Evolutionary conservation across 2,113 vertebrate species (phyloP), one percentile per base, ranked within the genome.

Genomic region (Erythrolamprus reginae): DNA sequence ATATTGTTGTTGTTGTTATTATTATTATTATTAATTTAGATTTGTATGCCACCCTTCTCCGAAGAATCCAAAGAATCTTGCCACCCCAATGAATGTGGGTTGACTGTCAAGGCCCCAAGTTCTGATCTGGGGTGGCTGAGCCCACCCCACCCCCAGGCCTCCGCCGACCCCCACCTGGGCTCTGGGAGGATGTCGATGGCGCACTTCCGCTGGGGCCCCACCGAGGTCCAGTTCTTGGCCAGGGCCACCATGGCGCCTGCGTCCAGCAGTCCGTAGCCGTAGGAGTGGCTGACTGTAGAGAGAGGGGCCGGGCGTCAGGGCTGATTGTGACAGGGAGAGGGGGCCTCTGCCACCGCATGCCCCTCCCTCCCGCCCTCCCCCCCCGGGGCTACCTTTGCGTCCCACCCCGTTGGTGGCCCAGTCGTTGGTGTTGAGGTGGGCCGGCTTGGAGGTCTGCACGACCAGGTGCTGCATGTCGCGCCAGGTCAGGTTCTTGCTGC

Each of bases 401-500:
- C 98, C 98, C 0, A 99, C 98, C 0, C 99, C 99, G 0, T 99
- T 99, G 95, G 97, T 99, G 93, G 97, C 96, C 99, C 99, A 99
- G 94, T 99, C 99, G 0, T 98, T 98, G 61, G 99, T 97, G 0
- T 98, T 97, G 92, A 99, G 98, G 96, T 99, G 98, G 26, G 97
- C 97, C 0, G 99, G 99, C 93, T 98, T 98, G 0, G 99, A 99
- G 0, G 99, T 99, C 96, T 95, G 97, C 3, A 99, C 99, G 48
- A 99, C 99, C 89, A 99, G 97, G 95, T 99, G 99, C 96, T 99
- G 99, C 99, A 99, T 99, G 95, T 99, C 99, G 83, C 99, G 97
- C 99, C 99, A 99, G 0, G 99, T 99, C 94, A 99, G 97, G 95
- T 99, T 99, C 96, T 98, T 98, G 96, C 99, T 99, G 91, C 0